Percentiles rank a stretch among this genome's conserved stretches.
These are phyloP conservation scores for Drosophila guanche DNA, from an alignment of 1,140 invertebrate genomes.

Conservation along the genomic window DNA sequence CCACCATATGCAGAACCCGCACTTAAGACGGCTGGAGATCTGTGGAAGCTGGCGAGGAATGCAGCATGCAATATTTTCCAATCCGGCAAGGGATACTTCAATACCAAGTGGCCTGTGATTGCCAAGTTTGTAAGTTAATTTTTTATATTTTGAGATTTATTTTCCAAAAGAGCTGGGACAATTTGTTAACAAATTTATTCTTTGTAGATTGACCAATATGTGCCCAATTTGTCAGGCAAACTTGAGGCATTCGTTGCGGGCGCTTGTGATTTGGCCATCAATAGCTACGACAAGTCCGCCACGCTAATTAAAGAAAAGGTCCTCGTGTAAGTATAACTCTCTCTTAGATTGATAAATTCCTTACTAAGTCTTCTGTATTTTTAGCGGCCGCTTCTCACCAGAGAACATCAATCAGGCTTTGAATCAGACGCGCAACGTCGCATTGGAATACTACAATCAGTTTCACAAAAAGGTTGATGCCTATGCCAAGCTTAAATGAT, in stretches of 20 bases:
- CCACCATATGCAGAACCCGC: constrained; percentile 88
- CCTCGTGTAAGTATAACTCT: constrained; percentile 88
- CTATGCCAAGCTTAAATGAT: constrained; percentile 88
- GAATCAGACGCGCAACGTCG: constrained; percentile 84
- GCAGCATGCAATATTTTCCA: constrained; percentile 84
- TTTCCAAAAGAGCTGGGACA: no score
- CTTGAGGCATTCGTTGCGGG: constrained; percentile 84
- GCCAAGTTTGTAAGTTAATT: constrained; percentile 85
- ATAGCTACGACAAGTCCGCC: constrained; percentile 84
- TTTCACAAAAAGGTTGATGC: constrained; percentile 89
- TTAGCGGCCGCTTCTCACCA: constrained; percentile 89
- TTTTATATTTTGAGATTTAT: no score
- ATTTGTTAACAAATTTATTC: constrained; percentile 12
- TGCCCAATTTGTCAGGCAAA: constrained; percentile 87
- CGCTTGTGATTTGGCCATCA: constrained; percentile 83
- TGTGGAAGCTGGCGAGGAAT: constrained; percentile 85
- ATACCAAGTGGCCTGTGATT: constrained; percentile 86
- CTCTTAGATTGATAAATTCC: neutral
- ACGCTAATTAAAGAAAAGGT: constrained; percentile 89
- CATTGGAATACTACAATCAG: constrained; percentile 87
- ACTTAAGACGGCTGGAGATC: constrained; percentile 85
- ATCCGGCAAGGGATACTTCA: constrained; percentile 84
- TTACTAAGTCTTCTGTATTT: constrained; percentile 69
- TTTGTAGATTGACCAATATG: constrained; percentile 87
- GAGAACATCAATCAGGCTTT: constrained; percentile 89